Percentiles rank a stretch among this genome's conserved stretches.
Evolutionary conservation across 2,113 vertebrate genomes (phyloP).

Genomic region (Dasyprocta punctata): DNA sequence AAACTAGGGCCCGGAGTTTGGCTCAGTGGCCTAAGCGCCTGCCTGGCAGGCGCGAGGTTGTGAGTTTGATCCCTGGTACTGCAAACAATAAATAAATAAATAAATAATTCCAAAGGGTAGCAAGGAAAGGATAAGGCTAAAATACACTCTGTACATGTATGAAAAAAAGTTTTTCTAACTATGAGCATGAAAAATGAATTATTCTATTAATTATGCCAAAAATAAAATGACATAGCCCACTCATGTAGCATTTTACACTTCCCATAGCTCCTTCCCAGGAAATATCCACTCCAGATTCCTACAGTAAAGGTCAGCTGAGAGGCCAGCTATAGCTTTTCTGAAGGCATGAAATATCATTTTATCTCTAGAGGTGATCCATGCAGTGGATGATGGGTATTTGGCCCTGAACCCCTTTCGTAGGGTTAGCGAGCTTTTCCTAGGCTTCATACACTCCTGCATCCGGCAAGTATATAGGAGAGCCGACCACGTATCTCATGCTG

Average conservation of each 20-base stretch:
- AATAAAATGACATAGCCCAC: not conserved
- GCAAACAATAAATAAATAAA: too few relatives aligned
- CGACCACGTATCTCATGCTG: not conserved
- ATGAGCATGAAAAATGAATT: not conserved
- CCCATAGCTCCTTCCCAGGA: not conserved
- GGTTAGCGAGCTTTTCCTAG: not conserved
- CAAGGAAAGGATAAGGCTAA: not conserved
- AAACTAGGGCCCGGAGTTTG: too few relatives aligned
- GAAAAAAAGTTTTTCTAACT: not conserved
- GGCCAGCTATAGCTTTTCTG: not conserved
- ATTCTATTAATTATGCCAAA: not conserved
- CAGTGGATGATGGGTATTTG: not conserved
- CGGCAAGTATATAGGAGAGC: not conserved
- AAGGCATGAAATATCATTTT: not conserved
- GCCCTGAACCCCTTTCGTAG: not conserved
- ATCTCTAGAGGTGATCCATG: not conserved
- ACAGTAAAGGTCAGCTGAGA: not conserved
- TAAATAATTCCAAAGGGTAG: not conserved
- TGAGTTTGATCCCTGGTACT: too few relatives aligned
- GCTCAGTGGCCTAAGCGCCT: too few relatives aligned
- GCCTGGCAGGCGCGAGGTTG: too few relatives aligned
- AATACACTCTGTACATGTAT: not conserved
- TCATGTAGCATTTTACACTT: not conserved
- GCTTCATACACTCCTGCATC: not conserved
- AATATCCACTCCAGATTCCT: not conserved